Base-by-base conservation (phyloP, 2,113 vertebrate genomes). In the Bubo scandiacus region DNA sequence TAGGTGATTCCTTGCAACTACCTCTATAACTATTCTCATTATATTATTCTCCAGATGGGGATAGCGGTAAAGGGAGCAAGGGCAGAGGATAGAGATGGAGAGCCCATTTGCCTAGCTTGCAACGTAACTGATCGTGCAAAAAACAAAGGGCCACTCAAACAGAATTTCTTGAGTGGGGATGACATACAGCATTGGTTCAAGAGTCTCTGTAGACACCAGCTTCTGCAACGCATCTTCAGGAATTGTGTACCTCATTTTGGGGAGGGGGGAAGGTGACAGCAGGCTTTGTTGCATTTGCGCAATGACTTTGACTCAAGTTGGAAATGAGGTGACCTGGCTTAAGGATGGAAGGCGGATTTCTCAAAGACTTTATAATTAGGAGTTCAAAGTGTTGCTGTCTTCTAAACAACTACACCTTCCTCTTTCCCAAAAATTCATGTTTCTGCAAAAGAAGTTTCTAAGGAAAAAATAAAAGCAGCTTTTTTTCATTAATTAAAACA, bases 11-110 rank as follows among this genome's bases (percentile, higher is more conserved):
- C 90, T 96, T 86, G 79, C 87, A 91, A 86, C 95, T 92, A 79
- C 52, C 91, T 79, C 92, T 92, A 4, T 95, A 96, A 90, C 91
- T 90, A 61, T 92, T 96, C 91, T 96, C 95, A 95, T 97, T 91
- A 97, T 29, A 57, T 86, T 89, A 66, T 90, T 73, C 92, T 95
- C 91, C 96, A 95, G 96, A 87, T 87, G 92, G 84, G 92, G 58
- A 95, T 30, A 74, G 78, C 1, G 8, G 89, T 21, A 58, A 62
- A 89, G 74, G 7, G 26, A 91, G 73, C 72, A 43, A 52, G 52
- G 73, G 66, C 61, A 89, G 77, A 75, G 65, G 73, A 83, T 1
- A 54, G 91, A 63, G 75, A n/a, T 34, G 73, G 84, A 73, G 38
- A 95, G 17, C 70, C 58, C 70, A 6, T 92, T 94, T 92, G 54